Evolutionary conservation across 2,113 vertebrate genomes (phyloP).

Genomic region (Glaucomys volans): DNA sequence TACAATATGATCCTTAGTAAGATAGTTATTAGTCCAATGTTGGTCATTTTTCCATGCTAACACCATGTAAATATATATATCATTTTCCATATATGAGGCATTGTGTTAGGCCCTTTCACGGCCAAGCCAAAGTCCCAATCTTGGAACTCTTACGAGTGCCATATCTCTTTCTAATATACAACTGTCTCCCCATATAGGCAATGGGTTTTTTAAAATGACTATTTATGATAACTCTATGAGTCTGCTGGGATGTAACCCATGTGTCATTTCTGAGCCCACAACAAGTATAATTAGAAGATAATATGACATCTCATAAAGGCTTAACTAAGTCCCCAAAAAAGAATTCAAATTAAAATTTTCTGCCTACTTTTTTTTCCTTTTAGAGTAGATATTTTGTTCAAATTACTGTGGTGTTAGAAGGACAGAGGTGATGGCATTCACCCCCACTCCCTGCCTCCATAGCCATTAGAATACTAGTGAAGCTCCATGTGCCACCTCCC

Average conservation of each 20-base stretch:
- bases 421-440: neutral
- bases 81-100: neutral
- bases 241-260: neutral
- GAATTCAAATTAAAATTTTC: neutral
- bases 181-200: neutral
- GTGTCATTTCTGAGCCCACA: neutral
- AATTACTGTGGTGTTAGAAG: neutral
- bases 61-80: neutral
- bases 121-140: neutral
- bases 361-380: neutral
- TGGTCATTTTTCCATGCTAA: neutral
- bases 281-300: neutral
- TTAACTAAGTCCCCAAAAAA: neutral
- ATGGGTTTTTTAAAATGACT: neutral
- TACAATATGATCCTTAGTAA: neutral
- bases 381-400: neutral
- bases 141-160: neutral
- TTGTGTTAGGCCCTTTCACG: neutral
- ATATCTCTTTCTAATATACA: neutral
- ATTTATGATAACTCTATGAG: neutral
- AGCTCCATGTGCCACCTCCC: neutral
- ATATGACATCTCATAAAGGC: neutral
- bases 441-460: neutral
- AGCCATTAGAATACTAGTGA: neutral
- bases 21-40: neutral